A percentile compares a stretch with the other conserved stretches of the same genome.
Conservation (phyloP, 1,140 invertebrate species). For the Cotesia vestalis region DNA sequence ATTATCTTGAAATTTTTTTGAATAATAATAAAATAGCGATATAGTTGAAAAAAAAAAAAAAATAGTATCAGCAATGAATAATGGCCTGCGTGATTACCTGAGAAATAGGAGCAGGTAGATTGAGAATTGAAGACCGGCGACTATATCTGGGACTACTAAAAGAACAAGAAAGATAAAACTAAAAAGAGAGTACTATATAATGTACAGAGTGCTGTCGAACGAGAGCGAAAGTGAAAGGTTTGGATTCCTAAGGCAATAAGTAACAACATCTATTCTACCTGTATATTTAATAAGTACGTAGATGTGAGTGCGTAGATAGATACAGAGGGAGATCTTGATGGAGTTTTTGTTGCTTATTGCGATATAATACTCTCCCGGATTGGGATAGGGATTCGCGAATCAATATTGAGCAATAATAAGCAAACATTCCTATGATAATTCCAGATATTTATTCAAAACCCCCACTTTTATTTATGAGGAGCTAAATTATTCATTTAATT, state of each 20-base stretch:
- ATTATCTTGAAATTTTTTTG: too few species aligned
- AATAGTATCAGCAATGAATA: too few species aligned
- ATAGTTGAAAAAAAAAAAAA: too few species aligned
- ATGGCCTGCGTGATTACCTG: too few species aligned
- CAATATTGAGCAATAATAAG: conserved; percentile 19
- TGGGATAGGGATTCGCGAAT: conserved; percentile 34
- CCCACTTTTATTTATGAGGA: too few species aligned
- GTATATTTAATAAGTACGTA: background rate
- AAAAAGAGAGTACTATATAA: conserved; percentile 37
- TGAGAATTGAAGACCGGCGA: background rate
- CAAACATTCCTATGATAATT: conserved; percentile 15
- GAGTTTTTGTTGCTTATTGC: background rate
- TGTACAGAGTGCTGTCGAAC: conserved; percentile 24
- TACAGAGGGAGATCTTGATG: too few species aligned
- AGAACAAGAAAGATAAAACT: conserved; percentile 3
- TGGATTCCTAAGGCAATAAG: conserved; percentile 44
- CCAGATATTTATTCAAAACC: background rate
- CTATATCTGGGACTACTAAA: background rate
- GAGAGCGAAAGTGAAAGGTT: conserved; percentile 57
- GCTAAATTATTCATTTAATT: too few species aligned
- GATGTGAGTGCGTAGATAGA: conserved; percentile 9
- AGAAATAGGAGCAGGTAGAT: too few species aligned
- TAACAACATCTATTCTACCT: background rate
- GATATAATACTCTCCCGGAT: background rate
- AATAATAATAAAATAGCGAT: too few species aligned